These are phyloP conservation scores for Buathra laborator DNA, from an alignment of 2,888 invertebrate genomes.

Conservation along the genomic window DNA sequence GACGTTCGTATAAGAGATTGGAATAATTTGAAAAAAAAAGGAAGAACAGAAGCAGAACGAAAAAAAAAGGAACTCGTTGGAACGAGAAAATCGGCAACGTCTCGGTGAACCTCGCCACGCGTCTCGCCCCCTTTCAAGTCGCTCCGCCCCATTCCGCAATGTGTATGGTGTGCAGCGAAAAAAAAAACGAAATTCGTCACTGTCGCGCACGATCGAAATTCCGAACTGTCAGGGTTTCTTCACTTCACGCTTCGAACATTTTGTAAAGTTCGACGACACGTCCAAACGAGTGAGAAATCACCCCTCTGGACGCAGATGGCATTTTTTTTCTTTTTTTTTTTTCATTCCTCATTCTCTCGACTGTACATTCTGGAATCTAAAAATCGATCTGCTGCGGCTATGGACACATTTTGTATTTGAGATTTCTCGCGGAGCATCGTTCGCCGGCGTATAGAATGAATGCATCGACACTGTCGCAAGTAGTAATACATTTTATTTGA, in stretches of 20 bases:
- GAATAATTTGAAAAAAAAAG: conserved; percentile 28
- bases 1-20: conserved; percentile 43
- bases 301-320: conserved; percentile 33
- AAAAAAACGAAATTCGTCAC: conserved; percentile 41
- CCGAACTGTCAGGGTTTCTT: conserved; percentile 36
- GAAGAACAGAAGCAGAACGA: background rate
- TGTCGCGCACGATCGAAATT: conserved; percentile 50
- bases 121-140: conserved; percentile 28
- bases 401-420: conserved; percentile 17
- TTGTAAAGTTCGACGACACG: conserved; percentile 40
- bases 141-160: conserved; percentile 6
- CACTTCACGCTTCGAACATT: conserved; percentile 42
- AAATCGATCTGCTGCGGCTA: conserved; percentile 22
- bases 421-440: background rate
- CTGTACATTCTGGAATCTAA: background rate
- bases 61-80: conserved; percentile 20
- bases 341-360: conserved; percentile 16
- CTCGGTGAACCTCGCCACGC: conserved; percentile 32
- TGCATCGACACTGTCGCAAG: background rate
- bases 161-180: background rate
- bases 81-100: conserved; percentile 31
- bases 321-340: conserved; percentile 19
- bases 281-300: background rate
- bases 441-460: background rate
- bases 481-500: background rate